Evolutionary conservation across 2,113 vertebrate genomes (phyloP), one percentile per base, ranked within the genome.

Genomic region (Phodopus roborovskii): DNA sequence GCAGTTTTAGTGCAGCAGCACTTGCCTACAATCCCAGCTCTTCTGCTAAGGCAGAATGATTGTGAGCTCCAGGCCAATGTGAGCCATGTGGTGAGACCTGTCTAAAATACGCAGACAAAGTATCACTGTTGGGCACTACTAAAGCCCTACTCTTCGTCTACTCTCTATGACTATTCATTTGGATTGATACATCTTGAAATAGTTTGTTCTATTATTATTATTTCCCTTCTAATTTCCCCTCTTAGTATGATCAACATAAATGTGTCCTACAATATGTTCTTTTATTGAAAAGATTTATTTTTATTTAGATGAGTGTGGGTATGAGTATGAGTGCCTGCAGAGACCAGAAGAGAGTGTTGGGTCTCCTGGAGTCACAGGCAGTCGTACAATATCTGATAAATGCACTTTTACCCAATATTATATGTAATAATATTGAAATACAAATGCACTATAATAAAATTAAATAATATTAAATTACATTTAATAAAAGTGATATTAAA

Each of bases 211-310:
- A 85, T 30, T 73, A 64, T 13, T 62, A 62, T 58, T 78, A 50
- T 79, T 75, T 71, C 45, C 60, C 22, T 62, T 62, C 68, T 86
- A 19, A 30, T 85, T 70, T 70, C 77, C 62, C 50, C 86, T 89
- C 83, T 91, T 94, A 36, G 48, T 53, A 17, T 94, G 53, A 79
- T 66, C 53, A 87, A 68, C 82, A 42, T 89, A 90, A 93, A 84
- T 92, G 39, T 45, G 75, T 30, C 86, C 88, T 86, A 68, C 42
- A 50, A 33, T 68, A 22, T 36, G 62, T 12, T 85, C 9, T 45
- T 45, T 45, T 39, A n/a, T 53, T 82, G 24, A 39, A 82, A 20
- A 66, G 8, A 3, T 85, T 12, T 85, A 33, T 45, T 66, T 66
- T 66, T 66, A 85, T 66, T 66, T 33, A 48, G 45, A 17, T 48